A percentile compares a stretch with the other conserved stretches of the same genome.
phyloP scores from a whole-genome alignment of 1,140 invertebrate species.

The Palaemon carinicauda region DNA sequence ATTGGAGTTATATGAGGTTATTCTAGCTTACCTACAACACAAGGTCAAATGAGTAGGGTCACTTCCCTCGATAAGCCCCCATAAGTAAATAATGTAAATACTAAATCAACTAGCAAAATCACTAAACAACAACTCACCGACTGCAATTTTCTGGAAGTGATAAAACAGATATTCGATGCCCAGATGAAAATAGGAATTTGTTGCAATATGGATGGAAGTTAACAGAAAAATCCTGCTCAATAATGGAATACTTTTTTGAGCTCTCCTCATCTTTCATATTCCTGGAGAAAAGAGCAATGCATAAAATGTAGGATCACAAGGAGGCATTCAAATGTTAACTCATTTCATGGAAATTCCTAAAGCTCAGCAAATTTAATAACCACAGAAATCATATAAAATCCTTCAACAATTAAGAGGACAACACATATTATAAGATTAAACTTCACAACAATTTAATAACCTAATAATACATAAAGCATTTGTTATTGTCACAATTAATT shows the following conservation, averaged over 20 bases:
- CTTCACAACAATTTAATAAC: too few species aligned
- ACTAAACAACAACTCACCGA: background rate
- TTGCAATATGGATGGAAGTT: slow-evolving; percentile 5
- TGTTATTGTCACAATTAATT: too few species aligned
- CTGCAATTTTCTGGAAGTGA: slow-evolving; percentile 15
- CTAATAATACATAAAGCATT: too few species aligned
- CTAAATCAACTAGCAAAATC: background rate
- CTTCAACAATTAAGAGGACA: too few species aligned
- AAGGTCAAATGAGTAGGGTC: too few species aligned
- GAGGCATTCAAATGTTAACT: too few species aligned
- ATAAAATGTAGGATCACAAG: too few species aligned
- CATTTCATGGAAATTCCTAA: too few species aligned
- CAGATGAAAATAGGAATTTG: slow-evolving; percentile 22
- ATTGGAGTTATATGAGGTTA: background rate
- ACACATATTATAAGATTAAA: too few species aligned
- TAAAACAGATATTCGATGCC: slow-evolving; percentile 6
- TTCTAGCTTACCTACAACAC: too few species aligned
- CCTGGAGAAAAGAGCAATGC: background rate
- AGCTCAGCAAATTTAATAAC: too few species aligned
- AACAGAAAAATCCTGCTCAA: background rate
- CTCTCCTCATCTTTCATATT: background rate
- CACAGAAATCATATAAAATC: too few species aligned
- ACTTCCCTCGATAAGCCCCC: background rate
- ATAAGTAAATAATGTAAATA: background rate
- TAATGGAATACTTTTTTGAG: background rate